Percentiles rank a stretch among this genome's conserved stretches.
These are phyloP conservation scores for Fringilla coelebs DNA, from an alignment of 2,797 vertebrate genomes.

Conservation along the genomic window DNA sequence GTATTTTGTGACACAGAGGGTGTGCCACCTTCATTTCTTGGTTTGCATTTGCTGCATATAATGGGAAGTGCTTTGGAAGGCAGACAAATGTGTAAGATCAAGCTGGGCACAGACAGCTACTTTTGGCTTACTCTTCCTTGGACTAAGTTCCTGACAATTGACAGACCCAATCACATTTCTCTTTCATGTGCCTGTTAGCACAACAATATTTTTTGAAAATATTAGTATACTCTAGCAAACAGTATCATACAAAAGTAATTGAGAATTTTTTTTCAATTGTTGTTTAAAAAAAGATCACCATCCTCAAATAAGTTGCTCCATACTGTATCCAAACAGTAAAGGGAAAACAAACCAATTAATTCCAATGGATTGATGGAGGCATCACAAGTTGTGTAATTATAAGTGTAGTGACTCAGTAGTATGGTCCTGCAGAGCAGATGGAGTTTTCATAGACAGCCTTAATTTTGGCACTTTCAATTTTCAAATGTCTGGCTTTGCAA, in stretches of 20 bases:
- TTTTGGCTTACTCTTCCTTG: not conserved
- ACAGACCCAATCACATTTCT: not conserved
- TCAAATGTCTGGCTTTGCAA: not conserved
- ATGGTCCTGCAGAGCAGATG: not conserved
- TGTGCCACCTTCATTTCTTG: not conserved
- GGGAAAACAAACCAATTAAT: not conserved
- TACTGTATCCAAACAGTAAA: not conserved
- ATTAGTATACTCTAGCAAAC: not conserved
- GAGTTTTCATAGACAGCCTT: not conserved
- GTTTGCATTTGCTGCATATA: not conserved
- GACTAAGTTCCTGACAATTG: not conserved
- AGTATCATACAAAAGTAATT: not conserved
- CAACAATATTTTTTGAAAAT: not conserved
- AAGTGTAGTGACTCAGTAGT: not conserved
- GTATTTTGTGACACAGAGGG: not conserved
- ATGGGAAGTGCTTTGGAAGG: not conserved
- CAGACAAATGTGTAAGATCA: not conserved
- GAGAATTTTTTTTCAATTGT: not conserved
- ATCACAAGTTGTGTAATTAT: not conserved
- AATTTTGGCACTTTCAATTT: not conserved
- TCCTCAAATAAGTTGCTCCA: not conserved
- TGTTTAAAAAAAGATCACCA: not conserved
- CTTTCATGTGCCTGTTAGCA: not conserved
- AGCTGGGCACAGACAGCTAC: not conserved
- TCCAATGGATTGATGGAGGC: accelerated